Evolutionary conservation across 2,888 invertebrate genomes (phyloP).

Genomic region (Harpalus rufipes): DNA sequence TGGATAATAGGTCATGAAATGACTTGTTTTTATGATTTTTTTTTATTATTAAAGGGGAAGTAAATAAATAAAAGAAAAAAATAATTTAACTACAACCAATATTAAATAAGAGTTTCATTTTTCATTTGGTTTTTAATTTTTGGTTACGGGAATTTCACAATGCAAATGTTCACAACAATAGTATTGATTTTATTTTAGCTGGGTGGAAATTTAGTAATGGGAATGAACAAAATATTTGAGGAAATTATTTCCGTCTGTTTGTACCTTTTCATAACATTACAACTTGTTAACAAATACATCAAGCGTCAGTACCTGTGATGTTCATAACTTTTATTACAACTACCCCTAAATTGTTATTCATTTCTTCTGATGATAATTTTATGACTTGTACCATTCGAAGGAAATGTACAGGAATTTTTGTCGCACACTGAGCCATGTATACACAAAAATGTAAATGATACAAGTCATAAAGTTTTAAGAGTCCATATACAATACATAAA

Average conservation of each 20-base stretch:
- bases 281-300: constrained; percentile 51
- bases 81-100: constrained; percentile 55
- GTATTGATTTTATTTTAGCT: constrained; percentile 62
- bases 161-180: constrained; percentile 63
- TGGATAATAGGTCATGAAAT: constrained; percentile 12
- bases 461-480: constrained; percentile 34
- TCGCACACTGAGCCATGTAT: constrained; percentile 49
- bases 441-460: constrained; percentile 58
- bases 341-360: constrained; percentile 1
- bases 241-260: constrained; percentile 61
- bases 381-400: constrained; percentile 15
- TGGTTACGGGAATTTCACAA: constrained; percentile 63
- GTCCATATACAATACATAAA: constrained; percentile 39
- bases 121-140: constrained; percentile 61
- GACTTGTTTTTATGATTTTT: constrained; percentile 11
- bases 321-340: constrained; percentile 33
- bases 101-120: constrained; percentile 47
- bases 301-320: constrained; percentile 39
- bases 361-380: constrained; percentile 9
- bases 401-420: constrained; percentile 57
- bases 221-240: constrained; percentile 63
- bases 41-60: constrained; percentile 29
- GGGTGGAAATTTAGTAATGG: constrained; percentile 59
- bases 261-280: constrained; percentile 64
- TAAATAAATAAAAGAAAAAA: constrained; percentile 48